Evolutionary conservation across 2,797 vertebrate genomes (phyloP), one percentile per base, ranked within the genome.

Genomic region (Naso thynnoides): DNA sequence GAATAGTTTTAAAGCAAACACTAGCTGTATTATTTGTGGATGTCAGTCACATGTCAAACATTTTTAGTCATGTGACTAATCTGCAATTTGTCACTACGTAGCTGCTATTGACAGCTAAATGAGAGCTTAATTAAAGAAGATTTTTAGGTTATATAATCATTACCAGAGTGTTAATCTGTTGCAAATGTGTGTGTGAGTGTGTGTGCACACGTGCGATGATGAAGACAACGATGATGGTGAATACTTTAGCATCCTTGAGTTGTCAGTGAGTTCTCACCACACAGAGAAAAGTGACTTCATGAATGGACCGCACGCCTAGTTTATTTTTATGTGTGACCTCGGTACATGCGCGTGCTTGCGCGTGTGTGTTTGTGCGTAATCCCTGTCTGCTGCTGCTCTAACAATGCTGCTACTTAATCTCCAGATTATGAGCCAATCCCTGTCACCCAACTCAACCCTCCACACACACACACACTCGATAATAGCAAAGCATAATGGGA

Each of bases 341-440:
- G 41, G 41, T 55, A 36, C 19, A 16, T 52, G 41, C 19, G 39
- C 13, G 23, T 69, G 45, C 16, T 21, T 45, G 41, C 49, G 42
- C 19, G 18, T 49, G 36, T 21, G 24, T 47, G 58, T 54, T n/a
- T 23, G 48, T 48, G 53, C 62, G 29, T 80, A 86, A 88, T 83
- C 78, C 61, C 66, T 38, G 62, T 57, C 56, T 84, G 57, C 38
- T 83, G 59, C 82, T 60, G 78, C 75, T 80, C 60, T 31, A 66
- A 84, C 84, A 83, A 83, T 66, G 80, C 42, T 79, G 81, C 52
- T 0, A 52, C 49, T 67, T 86, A 85, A 89, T 89, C 83, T 78
- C 38, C 38, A 73, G 85, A 90, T 88, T 88, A 90, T 76, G 59
- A 86, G 78, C 78, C 81, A 83, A 84, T 86, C 81, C 74, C 27